A percentile compares a stretch with the other conserved stretches of the same genome.
Evolutionary conservation across 64 coral and sea anemone genomes (phyloP).

Genomic region (Montipora cactus): DNA sequence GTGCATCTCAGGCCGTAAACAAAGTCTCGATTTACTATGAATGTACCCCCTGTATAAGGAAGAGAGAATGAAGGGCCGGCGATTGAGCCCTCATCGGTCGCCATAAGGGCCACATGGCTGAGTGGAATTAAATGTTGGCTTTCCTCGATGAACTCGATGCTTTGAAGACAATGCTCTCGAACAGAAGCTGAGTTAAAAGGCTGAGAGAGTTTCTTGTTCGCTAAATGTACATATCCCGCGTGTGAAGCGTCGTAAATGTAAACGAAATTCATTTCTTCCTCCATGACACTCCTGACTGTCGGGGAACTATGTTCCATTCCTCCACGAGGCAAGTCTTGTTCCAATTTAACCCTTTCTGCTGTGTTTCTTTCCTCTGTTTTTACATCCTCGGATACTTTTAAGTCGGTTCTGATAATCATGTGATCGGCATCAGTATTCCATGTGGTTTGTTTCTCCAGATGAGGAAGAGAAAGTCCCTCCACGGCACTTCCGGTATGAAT

Average conservation of each 20-base stretch:
- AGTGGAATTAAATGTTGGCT: slow-evolving; percentile 55
- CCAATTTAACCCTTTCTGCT: background rate
- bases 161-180: slow-evolving; percentile 51
- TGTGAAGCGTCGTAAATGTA: slow-evolving; percentile 69
- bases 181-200: background rate
- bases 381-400: slow-evolving; percentile 50
- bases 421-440: slow-evolving; percentile 94
- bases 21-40: slow-evolving; percentile 72
- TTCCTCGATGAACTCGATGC: slow-evolving; percentile 60
- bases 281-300: background rate
- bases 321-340: background rate
- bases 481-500: slow-evolving; percentile 85
- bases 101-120: slow-evolving; percentile 15
- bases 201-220: slow-evolving; percentile 10
- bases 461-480: slow-evolving; percentile 81
- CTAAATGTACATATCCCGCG: slow-evolving; percentile 62
- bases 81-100: slow-evolving; percentile 5
- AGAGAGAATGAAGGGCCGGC: slow-evolving; percentile 72
- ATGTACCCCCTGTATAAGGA: background rate
- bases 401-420: slow-evolving; percentile 78
- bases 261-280: slow-evolving; percentile 1
- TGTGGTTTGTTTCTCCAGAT: background rate
- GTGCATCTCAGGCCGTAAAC: slow-evolving; percentile 82
- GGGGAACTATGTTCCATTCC: background rate
- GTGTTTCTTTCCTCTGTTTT: background rate